Percentiles rank a stretch among this genome's conserved stretches.
Conservation (phyloP, 2,113 vertebrate genomes). For the Pterophyllum scalare region DNA sequence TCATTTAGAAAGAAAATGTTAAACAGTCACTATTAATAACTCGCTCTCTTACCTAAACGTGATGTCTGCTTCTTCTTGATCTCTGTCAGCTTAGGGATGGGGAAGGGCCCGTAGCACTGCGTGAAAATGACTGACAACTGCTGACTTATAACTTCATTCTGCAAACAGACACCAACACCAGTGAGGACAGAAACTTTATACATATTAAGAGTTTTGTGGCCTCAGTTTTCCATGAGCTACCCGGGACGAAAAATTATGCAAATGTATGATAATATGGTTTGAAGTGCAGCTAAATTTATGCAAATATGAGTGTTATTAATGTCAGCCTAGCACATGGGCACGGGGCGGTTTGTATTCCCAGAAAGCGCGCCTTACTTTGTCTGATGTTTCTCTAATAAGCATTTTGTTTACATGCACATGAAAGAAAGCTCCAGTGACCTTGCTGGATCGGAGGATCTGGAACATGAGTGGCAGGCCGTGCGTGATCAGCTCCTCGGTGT, state of each 20-base stretch:
- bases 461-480: constrained; percentile 85
- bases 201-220: not conserved
- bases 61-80: constrained; percentile 82
- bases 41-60: constrained; percentile 71
- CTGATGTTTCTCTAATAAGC: constrained; percentile 33
- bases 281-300: constrained; percentile 35
- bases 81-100: constrained; percentile 83
- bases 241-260: constrained; percentile 19
- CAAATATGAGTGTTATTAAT: constrained; percentile 46
- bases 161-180: constrained; percentile 46
- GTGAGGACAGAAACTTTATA: not conserved
- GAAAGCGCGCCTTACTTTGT: constrained; percentile 1
- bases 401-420: constrained; percentile 24
- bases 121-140: constrained; percentile 85
- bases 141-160: constrained; percentile 85
- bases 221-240: not conserved
- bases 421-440: constrained; percentile 68
- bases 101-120: constrained; percentile 85
- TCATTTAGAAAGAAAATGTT: not conserved
- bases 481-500: constrained; percentile 85
- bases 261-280: constrained; percentile 49
- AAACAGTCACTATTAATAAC: not conserved
- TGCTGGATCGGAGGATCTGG: constrained; percentile 83
- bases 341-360: constrained; percentile 29
- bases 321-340: not conserved